Conservation (phyloP, 2,888 invertebrate genomes). For the Meloe dianella region DNA sequence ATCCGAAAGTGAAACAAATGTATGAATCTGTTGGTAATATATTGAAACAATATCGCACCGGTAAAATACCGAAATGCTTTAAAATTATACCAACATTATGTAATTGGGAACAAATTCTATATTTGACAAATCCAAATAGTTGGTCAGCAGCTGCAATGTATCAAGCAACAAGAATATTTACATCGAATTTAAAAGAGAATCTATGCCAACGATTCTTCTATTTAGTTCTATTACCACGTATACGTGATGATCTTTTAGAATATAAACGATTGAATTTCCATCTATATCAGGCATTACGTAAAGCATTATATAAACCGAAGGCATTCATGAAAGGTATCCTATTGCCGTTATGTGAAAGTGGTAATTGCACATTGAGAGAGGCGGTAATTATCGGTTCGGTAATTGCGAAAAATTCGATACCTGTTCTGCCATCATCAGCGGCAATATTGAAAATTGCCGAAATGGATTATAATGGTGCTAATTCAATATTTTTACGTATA, state of each 20-base stretch:
- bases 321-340: slow-evolving; percentile 94
- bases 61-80: slow-evolving; percentile 97
- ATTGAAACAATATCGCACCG: slow-evolving; percentile 87
- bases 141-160: slow-evolving; percentile 99
- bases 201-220: slow-evolving; percentile 97
- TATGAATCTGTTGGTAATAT: slow-evolving; percentile 91
- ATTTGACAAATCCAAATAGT: slow-evolving; percentile 81
- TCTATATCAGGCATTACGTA: slow-evolving; percentile 90
- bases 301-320: slow-evolving; percentile 94
- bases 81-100: slow-evolving; percentile 91
- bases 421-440: slow-evolving; percentile 93
- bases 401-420: slow-evolving; percentile 88
- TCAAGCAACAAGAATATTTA: slow-evolving; percentile 92
- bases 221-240: slow-evolving; percentile 87
- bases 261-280: slow-evolving; percentile 96
- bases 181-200: slow-evolving; percentile 94
- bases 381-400: slow-evolving; percentile 95
- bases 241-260: slow-evolving; percentile 94
- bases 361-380: slow-evolving; percentile 93
- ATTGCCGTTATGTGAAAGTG: slow-evolving; percentile 79
- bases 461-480: slow-evolving; percentile 97
- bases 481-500: slow-evolving; percentile 91
- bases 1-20: slow-evolving; percentile 83
- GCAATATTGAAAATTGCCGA: slow-evolving; percentile 95
- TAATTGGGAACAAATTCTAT: slow-evolving; percentile 94